Evolutionary conservation across 2,888 invertebrate species (phyloP).

Genomic region (Nymphalis c-album): DNA sequence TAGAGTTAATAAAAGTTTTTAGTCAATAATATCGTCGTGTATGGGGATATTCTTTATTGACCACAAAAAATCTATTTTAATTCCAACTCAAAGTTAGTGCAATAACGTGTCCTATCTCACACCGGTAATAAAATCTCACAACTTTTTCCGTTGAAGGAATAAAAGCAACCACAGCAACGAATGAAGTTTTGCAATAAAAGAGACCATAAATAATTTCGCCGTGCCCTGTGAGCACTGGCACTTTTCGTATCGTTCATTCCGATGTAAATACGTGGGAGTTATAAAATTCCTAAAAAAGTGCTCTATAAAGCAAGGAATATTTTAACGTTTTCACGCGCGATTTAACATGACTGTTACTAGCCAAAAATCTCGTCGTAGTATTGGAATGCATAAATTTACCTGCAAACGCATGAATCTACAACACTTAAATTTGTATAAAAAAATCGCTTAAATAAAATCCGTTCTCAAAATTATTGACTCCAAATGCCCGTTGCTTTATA

Average conservation of each 20-base stretch:
- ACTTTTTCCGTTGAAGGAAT: slow-evolving; percentile 78
- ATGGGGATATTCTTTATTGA: slow-evolving; percentile 43
- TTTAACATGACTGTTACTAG: slow-evolving; percentile 57
- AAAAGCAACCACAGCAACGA: slow-evolving; percentile 79
- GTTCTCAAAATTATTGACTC: slow-evolving; percentile 43
- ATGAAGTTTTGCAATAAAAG: slow-evolving; percentile 80
- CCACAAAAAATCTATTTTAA: slow-evolving; percentile 76
- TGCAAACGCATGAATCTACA: slow-evolving; percentile 56
- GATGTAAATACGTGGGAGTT: slow-evolving; percentile 58
- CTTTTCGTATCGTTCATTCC: slow-evolving; percentile 56
- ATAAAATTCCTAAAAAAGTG: slow-evolving; percentile 42
- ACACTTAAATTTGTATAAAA: not conserved
- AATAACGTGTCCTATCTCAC: slow-evolving; percentile 80
- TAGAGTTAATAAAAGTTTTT: slow-evolving; percentile 1
- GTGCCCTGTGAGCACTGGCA: slow-evolving; percentile 69
- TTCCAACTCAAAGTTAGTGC: slow-evolving; percentile 73
- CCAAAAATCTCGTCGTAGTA: slow-evolving; percentile 43
- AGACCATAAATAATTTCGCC: slow-evolving; percentile 77
- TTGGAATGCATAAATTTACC: slow-evolving; percentile 54
- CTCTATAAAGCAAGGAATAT: slow-evolving; percentile 39
- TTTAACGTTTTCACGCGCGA: slow-evolving; percentile 55
- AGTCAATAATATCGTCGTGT: not conserved
- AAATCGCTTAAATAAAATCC: slow-evolving; percentile 34
- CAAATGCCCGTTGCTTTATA: slow-evolving; percentile 36
- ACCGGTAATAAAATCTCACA: slow-evolving; percentile 78